Conservation (phyloP, 2,113 vertebrate genomes). For the Phylloscopus trochiloides region DNA sequence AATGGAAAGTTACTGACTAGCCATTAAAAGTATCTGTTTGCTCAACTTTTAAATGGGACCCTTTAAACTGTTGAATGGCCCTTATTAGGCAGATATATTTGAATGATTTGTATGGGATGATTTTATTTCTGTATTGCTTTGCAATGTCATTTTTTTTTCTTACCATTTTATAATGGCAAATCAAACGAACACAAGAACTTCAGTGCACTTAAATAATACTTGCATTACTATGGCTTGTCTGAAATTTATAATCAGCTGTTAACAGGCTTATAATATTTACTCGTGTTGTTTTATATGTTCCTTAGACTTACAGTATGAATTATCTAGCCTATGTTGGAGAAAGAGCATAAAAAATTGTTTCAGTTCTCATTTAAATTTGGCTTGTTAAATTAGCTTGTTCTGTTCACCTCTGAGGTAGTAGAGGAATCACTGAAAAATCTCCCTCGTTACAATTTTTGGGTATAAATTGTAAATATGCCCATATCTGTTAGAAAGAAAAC, state of each 20-base stretch:
- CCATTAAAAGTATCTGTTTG: background rate
- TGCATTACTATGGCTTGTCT: background rate
- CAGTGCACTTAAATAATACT: background rate
- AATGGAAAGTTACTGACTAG: background rate
- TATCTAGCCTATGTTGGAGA: background rate
- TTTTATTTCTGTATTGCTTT: background rate
- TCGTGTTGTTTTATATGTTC: background rate
- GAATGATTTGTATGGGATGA: background rate
- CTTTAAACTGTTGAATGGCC: background rate
- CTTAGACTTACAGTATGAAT: background rate
- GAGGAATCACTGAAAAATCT: background rate
- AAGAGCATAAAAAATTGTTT: background rate
- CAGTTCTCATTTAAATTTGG: background rate
- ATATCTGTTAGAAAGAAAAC: background rate
- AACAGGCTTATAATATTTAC: background rate
- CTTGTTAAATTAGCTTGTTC: background rate
- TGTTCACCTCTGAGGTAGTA: background rate
- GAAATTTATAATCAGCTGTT: background rate
- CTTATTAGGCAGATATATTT: background rate
- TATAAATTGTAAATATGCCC: background rate
- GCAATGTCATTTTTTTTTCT: background rate
- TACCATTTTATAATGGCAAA: background rate
- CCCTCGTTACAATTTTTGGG: fast-evolving
- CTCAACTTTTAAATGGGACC: background rate
- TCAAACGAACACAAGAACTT: background rate